Evolutionary conservation across 2,797 vertebrate species (phyloP), one percentile per base, ranked within the genome.

Genomic region (Enteromius paludinosus): DNA sequence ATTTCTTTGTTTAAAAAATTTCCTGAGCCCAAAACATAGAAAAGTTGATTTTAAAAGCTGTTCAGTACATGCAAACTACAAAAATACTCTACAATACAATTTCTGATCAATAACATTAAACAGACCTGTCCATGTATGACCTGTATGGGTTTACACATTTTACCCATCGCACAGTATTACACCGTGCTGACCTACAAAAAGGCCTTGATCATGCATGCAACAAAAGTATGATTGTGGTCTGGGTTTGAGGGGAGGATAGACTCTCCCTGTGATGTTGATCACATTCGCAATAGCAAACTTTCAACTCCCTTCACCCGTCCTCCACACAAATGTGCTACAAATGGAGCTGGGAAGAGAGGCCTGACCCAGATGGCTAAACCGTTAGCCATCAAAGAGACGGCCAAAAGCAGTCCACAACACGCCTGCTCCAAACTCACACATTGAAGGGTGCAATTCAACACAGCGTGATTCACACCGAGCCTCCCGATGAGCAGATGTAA

Each of bases 321-420:
- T 35, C 61, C 52, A 49, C 82, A 86, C 86, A 88, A 88, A 87
- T 74, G 83, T 76, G 82, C 78, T 82, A 79, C 83, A 89, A 88
- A 87, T 85, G 87, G 86, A 83, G 76, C 43, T 43, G 28, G 25
- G 61, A 54, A 69, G 78, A 78, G 47, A 83, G n/a, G 70, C 43
- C 76, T 28, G 66, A 61, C 49, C 83, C 83, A 86, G 80, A 86
- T 88, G 82, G 81, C 79, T 64, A 75, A 82, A 73, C 73, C 9
- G 76, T 85, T 78, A 35, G 69, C 64, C 70, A 83, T 72, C 33
- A 81, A 77, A 76, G 66, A 79, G 23, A 62, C 2, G 41, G 38
- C 65, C 73, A 70, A 49, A 79, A 80, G 71, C 77, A 73, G 38
- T 66, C 73, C 43, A 79, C 59, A 80, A 75, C 30, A 80, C 66